Percentiles rank a stretch among this genome's conserved stretches.
Conservation (phyloP, 2,797 vertebrate genomes). For the Phataginus tetradactyla region DNA sequence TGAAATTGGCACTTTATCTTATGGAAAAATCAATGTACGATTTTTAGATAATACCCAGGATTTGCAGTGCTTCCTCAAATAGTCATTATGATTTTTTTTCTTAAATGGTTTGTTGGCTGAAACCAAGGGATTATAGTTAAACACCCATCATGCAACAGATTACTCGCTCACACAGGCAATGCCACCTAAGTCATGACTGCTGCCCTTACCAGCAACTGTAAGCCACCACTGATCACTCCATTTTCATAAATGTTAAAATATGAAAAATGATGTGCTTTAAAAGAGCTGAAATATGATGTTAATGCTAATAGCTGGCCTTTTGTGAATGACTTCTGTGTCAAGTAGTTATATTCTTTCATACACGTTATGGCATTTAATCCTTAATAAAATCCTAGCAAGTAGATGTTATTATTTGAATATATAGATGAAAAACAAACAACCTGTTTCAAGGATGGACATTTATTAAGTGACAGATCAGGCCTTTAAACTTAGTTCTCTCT, state of each 20-base stretch:
- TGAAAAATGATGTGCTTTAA: not conserved
- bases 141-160: not conserved
- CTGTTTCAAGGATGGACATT: not conserved
- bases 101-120: slow-evolving; percentile 8
- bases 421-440: not conserved
- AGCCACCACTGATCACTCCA: not conserved
- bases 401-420: not conserved
- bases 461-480: not conserved
- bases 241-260: not conserved
- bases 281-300: not conserved
- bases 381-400: not conserved
- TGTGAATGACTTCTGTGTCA: not conserved
- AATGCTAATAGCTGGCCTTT: not conserved
- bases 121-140: not conserved
- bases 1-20: slow-evolving; percentile 42
- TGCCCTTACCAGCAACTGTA: not conserved
- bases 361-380: not conserved
- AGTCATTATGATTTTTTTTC: not conserved
- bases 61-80: not conserved
- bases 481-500: slow-evolving; percentile 40
- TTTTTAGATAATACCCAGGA: slow-evolving; percentile 38
- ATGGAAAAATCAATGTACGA: slow-evolving; percentile 32
- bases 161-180: fast-evolving
- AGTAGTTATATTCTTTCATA: not conserved
- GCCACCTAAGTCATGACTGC: not conserved